Conservation (phyloP, 2,888 invertebrate genomes). For the Pristionchus mayeri region DNA sequence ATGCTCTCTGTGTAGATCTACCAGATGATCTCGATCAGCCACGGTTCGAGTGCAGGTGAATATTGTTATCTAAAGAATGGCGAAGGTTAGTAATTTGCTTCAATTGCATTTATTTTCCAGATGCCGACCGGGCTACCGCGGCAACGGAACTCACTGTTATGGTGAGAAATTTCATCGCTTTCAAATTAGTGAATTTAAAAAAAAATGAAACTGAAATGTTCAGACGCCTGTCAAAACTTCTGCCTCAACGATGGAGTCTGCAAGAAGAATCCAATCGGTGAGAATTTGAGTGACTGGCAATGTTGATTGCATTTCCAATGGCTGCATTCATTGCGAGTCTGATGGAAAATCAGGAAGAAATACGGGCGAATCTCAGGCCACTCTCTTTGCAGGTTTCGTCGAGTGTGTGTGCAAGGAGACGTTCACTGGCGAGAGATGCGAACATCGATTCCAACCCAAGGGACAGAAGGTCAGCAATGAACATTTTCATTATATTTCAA, state of each 20-base stretch:
- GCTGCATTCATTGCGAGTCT: too few relatives aligned
- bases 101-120: slow-evolving; percentile 74
- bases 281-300: too few relatives aligned
- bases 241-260: slow-evolving; percentile 76
- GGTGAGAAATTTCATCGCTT: slow-evolving; percentile 54
- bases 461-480: slow-evolving; percentile 59
- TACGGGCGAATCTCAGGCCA: neutral
- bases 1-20: slow-evolving; percentile 75
- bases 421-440: slow-evolving; percentile 72
- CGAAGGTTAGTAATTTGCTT: neutral
- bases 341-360: neutral
- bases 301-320: too few relatives aligned
- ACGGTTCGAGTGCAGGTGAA: slow-evolving; percentile 82
- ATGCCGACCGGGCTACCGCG: slow-evolving; percentile 93
- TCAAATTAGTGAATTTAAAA: neutral
- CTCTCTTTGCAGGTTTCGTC: slow-evolving; percentile 55
- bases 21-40: slow-evolving; percentile 75
- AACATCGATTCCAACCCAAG: slow-evolving; percentile 63
- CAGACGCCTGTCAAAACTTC: slow-evolving; percentile 75
- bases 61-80: neutral
- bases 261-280: slow-evolving; percentile 74
- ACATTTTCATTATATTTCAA: neutral
- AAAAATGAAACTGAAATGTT: slow-evolving; percentile 39
- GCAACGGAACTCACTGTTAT: slow-evolving; percentile 78
- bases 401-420: slow-evolving; percentile 75